phyloP scores from a whole-genome alignment of 2,797 vertebrate genomes.

The Argentina silus region DNA sequence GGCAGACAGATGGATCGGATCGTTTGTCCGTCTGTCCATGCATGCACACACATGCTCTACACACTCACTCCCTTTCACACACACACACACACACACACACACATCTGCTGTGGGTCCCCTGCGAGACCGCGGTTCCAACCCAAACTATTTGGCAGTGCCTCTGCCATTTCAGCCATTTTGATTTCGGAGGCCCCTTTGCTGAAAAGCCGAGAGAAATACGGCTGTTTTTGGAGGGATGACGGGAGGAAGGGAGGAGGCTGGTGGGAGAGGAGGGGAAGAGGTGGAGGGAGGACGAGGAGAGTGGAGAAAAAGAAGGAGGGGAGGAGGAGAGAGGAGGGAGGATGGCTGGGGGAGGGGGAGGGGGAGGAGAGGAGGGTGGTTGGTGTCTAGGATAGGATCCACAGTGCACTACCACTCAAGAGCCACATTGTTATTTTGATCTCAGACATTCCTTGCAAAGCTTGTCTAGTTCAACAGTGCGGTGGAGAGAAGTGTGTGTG shows the following conservation, averaged over 20 bases:
- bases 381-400: background rate
- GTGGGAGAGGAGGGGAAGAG: background rate
- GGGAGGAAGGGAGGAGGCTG: slow-evolving; percentile 6
- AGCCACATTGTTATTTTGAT: background rate
- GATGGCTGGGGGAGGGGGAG: background rate
- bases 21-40: background rate
- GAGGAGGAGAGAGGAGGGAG: background rate
- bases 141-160: slow-evolving; percentile 15
- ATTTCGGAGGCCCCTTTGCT: background rate
- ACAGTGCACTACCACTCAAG: background rate
- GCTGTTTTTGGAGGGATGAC: slow-evolving; percentile 5
- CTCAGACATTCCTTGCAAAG: background rate
- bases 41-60: background rate
- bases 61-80: background rate
- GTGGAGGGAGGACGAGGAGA: background rate
- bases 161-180: slow-evolving; percentile 17
- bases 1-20: background rate
- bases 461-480: background rate
- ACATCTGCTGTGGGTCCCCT: slow-evolving; percentile 25
- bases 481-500: background rate
- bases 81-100: slow-evolving; percentile 14
- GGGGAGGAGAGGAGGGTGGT: background rate
- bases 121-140: slow-evolving; percentile 11
- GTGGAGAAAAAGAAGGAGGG: background rate
- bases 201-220: background rate